These are phyloP conservation scores for Philereme transversata DNA, from an alignment of 2,888 invertebrate genomes.

Conservation along the genomic window DNA sequence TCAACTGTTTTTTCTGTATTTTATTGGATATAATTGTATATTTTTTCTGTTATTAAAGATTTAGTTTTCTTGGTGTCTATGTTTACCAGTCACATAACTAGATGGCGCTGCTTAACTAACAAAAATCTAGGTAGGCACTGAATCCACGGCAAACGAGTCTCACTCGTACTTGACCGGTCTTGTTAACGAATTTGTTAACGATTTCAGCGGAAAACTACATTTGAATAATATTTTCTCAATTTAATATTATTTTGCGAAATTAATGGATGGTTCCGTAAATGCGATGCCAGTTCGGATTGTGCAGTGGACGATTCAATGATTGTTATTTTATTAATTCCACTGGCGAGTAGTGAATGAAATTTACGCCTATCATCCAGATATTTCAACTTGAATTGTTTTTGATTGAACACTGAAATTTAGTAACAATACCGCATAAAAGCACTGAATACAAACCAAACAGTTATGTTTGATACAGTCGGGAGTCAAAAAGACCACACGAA, in stretches of 20 bases:
- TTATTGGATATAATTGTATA: too few species aligned
- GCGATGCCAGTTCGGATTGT: slow-evolving; percentile 10
- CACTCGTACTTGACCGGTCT: neutral
- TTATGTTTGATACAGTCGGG: slow-evolving; percentile 8
- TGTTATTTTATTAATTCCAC: neutral
- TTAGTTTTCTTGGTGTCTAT: too few species aligned
- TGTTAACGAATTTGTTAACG: slow-evolving; percentile 20
- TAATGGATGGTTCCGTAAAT: slow-evolving; percentile 15
- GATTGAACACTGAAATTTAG: too few species aligned
- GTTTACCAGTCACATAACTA: too few species aligned
- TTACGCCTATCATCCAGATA: neutral
- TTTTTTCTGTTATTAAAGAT: too few species aligned
- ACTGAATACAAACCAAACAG: slow-evolving; percentile 1
- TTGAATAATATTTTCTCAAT: slow-evolving; percentile 11
- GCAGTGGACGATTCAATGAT: slow-evolving; percentile 9
- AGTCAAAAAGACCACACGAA: slow-evolving; percentile 24
- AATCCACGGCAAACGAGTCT: neutral
- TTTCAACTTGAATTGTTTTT: neutral
- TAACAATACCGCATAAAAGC: neutral
- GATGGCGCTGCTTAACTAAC: too few species aligned
- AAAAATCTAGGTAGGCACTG: neutral
- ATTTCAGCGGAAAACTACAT: slow-evolving; percentile 22
- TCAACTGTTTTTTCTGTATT: too few species aligned
- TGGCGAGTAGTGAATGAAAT: neutral
- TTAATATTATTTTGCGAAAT: slow-evolving; percentile 23